Evolutionary conservation across 30 jellyfish, hydroid and myxozoan genomes (phyloP).

Genomic region (Aurelia aurita): DNA sequence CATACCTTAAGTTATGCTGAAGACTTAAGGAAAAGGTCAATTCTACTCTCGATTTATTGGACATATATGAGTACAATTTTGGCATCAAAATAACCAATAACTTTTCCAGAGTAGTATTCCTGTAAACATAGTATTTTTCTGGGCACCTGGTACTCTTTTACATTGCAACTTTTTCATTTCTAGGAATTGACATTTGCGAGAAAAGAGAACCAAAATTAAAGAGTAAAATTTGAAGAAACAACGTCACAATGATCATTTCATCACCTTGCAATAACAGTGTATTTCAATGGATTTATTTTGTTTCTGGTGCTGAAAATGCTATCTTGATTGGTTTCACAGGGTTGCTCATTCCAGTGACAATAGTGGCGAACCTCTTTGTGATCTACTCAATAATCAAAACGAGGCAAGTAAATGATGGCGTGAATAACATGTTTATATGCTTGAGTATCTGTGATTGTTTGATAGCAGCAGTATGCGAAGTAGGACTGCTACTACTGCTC

Average conservation of each 20-base stretch:
- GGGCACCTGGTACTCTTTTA: too few species aligned
- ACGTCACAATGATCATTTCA: constrained; percentile 1
- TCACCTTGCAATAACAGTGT: constrained; percentile 74
- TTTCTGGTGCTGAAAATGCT: constrained; percentile 13
- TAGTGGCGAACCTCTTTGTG: constrained; percentile 31
- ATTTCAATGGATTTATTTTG: constrained; percentile 38
- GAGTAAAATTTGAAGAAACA: too few species aligned
- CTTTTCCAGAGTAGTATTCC: too few species aligned
- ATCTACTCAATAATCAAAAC: constrained; percentile 31
- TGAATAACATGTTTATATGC: constrained; percentile 43
- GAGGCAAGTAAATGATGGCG: constrained; percentile 42
- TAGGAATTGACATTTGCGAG: too few species aligned
- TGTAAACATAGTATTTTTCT: too few species aligned
- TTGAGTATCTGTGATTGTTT: constrained; percentile 48
- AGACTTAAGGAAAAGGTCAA: too few species aligned
- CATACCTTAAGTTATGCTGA: too few species aligned
- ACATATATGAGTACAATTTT: too few species aligned
- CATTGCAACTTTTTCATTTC: too few species aligned
- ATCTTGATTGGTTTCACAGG: constrained; percentile 13
- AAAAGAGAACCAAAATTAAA: too few species aligned
- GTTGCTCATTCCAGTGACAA: constrained; percentile 36
- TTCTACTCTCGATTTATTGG: too few species aligned
- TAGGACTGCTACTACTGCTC: constrained; percentile 6
- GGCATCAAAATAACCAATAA: too few species aligned
- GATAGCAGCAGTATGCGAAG: constrained; percentile 30